Percentiles rank a stretch among this genome's conserved stretches.
Evolutionary conservation across 2,797 vertebrate genomes (phyloP).

Genomic region (Ctenochaetus hawaiiensis): DNA sequence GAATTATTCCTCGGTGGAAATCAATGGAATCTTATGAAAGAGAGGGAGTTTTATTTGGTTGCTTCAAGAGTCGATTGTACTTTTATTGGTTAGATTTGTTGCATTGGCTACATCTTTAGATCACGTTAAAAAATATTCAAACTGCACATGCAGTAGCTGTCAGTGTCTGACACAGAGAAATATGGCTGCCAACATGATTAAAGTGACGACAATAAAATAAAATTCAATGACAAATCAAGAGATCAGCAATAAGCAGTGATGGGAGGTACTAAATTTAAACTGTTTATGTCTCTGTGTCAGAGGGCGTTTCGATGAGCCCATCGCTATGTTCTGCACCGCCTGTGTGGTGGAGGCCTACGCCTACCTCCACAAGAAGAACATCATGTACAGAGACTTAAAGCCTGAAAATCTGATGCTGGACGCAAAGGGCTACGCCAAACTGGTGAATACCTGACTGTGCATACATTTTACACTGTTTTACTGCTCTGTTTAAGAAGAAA

Average conservation of each 20-base stretch:
- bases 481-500: too few relatives aligned
- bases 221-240: background rate
- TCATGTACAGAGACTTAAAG: conserved; percentile 91
- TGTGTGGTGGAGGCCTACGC: conserved; percentile 90
- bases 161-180: background rate
- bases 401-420: conserved; percentile 92
- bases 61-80: background rate
- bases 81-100: background rate
- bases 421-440: conserved; percentile 85
- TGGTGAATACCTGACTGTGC: conserved; percentile 74
- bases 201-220: background rate
- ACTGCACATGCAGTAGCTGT: background rate
- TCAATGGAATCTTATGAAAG: background rate
- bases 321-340: conserved; percentile 85
- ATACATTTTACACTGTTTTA: too few relatives aligned
- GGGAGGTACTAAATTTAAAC: background rate
- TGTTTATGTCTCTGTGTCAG: conserved; percentile 68
- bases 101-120: background rate
- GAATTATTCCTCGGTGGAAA: background rate
- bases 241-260: background rate
- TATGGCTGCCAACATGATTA: too few relatives aligned
- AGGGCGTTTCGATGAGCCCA: conserved; percentile 86
- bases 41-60: background rate
- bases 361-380: conserved; percentile 88
- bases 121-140: background rate